Base-by-base conservation (phyloP, 2,797 vertebrate species). In the Schizopygopsis pylzovi region DNA sequence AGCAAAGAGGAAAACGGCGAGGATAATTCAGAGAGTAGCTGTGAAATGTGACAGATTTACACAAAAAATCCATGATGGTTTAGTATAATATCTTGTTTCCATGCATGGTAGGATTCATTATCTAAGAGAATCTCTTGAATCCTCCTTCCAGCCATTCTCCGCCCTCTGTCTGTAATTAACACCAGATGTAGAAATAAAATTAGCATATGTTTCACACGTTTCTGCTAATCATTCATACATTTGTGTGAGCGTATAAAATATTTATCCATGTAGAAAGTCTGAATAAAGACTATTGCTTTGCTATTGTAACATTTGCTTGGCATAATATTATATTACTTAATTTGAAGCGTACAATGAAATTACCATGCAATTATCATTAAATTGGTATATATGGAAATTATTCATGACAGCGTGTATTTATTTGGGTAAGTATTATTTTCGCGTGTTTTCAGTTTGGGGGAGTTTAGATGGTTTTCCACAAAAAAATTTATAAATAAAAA, bases 91-190 rank as follows among this genome's bases (percentile, higher is more conserved):
- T 88, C 72, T 75, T 73, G 82, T 82, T 87, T 89, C 88, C 90
- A 89, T 86, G 92, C 90, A 93, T 92, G 86, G 90, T 75, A 86
- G 89, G 89, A 89, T 91, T 89, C 84, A 89, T 92, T 91, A 89
- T 90, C 86, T 87, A 79, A 88, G 78, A 76, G 81, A 87, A 80
- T 88, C 85, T 84, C 85, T 81, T 87, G 89, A 92, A 92, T 88
- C 92, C 92, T 92, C 93, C 94, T 94, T 92, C 87, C 12, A 94
- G 93, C 93, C 91, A 94, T 95, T 92, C 90, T 90, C 90, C 81
- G 92, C 93, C 94, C 94, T 93, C 93, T 92, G 93, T 93, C 91
- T 94, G 93, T 95, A 95, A 95, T 95, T 95, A 95, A 94, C 87
- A 83, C 93, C 95, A 95, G 94, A 95, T 94, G 94, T 93, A 94